Conservation (phyloP, 2,113 vertebrate species). For the Vulpes ferrilata region DNA sequence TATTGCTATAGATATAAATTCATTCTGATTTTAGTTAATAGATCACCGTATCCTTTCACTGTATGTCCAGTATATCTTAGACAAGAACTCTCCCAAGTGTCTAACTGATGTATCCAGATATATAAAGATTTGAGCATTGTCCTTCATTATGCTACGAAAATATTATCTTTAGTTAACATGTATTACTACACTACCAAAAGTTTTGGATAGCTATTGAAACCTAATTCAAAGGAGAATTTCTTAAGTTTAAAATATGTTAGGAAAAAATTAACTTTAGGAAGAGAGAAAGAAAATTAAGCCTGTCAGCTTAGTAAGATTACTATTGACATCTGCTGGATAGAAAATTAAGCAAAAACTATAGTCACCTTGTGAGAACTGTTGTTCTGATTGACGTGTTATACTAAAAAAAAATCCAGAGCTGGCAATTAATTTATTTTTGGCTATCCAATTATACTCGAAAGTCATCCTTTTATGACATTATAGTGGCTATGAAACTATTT, state of each 20-base stretch:
- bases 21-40: background rate
- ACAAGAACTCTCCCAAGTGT: background rate
- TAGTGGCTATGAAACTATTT: background rate
- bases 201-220: background rate
- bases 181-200: background rate
- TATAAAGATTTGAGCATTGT: background rate
- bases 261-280: constrained; percentile 6
- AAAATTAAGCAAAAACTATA: constrained; percentile 18
- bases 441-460: background rate
- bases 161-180: background rate
- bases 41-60: background rate
- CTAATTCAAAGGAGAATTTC: background rate
- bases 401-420: background rate
- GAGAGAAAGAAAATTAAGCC: background rate
- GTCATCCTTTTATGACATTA: background rate
- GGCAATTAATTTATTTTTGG: background rate
- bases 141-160: background rate
- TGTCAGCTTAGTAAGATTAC: constrained; percentile 54
- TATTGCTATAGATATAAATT: background rate
- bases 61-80: background rate
- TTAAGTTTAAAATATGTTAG: background rate
- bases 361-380: background rate
- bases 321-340: constrained; percentile 38
- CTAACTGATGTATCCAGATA: background rate
- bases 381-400: background rate